Percentiles rank a stretch among this genome's conserved stretches.
phyloP scores from a whole-genome alignment of 2,797 vertebrate genomes.

The Gila robusta region DNA sequence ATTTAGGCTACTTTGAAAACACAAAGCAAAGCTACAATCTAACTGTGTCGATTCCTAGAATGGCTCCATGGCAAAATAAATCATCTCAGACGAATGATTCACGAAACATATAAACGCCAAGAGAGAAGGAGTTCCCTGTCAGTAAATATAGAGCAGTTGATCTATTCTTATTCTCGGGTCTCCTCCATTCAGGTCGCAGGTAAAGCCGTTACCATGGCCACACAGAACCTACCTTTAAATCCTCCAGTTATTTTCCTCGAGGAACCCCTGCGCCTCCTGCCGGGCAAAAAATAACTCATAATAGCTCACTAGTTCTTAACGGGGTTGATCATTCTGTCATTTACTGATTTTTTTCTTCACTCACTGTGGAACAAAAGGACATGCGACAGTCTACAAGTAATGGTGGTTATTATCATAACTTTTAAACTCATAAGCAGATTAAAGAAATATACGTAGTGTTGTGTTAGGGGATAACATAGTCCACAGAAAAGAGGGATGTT shows the following conservation, averaged over 20 bases:
- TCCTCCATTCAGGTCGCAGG: conserved; percentile 65
- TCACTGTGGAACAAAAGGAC: not conserved
- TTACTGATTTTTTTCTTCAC: not conserved
- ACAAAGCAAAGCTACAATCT: not conserved
- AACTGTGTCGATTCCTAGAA: conserved; percentile 27
- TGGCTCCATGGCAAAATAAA: not conserved
- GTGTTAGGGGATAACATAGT: not conserved
- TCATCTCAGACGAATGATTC: not conserved
- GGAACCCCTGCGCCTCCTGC: conserved; percentile 42
- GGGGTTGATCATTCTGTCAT: not conserved
- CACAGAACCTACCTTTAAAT: conserved; percentile 73
- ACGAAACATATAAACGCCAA: not conserved
- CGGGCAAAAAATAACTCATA: not conserved
- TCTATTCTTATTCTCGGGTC: conserved; percentile 66
- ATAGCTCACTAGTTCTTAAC: not conserved
- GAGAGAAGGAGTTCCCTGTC: conserved; percentile 57
- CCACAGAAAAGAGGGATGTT: not conserved
- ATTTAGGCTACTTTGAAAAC: not conserved
- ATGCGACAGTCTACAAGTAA: not conserved
- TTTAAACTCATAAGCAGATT: not conserved
- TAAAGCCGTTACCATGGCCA: conserved; percentile 81
- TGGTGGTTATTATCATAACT: not conserved
- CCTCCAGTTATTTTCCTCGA: conserved; percentile 68
- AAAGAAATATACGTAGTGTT: not conserved
- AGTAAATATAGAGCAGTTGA: conserved; percentile 57